Evolutionary conservation across 2,797 vertebrate genomes (phyloP).

Genomic region (Peromyscus aztecus): DNA sequence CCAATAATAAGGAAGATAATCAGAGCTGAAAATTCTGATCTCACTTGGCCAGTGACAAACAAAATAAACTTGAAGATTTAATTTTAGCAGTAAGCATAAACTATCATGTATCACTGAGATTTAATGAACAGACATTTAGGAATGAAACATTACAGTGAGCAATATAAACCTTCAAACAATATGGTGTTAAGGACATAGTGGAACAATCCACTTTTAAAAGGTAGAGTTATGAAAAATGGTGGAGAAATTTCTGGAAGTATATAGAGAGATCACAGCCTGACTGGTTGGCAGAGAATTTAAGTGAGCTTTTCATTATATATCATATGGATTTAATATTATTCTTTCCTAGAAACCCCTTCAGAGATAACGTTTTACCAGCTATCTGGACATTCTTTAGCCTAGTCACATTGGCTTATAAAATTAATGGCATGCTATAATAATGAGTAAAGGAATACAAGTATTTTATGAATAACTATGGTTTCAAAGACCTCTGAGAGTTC

Average conservation of each 20-base stretch:
- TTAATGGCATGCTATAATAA: background rate
- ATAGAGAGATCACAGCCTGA: background rate
- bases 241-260: slow-evolving; percentile 6
- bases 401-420: background rate
- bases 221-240: background rate
- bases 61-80: slow-evolving; percentile 64
- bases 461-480: slow-evolving; percentile 49
- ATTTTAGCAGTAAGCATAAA: slow-evolving; percentile 60
- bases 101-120: background rate
- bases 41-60: slow-evolving; percentile 11
- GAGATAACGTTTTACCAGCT: background rate
- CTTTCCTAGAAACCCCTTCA: background rate
- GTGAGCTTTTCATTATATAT: slow-evolving; percentile 3
- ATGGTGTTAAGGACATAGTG: background rate
- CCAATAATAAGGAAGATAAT: background rate
- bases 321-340: background rate
- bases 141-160: background rate
- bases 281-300: background rate
- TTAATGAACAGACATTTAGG: slow-evolving; percentile 39
- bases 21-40: slow-evolving; percentile 25
- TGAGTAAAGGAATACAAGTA: slow-evolving; percentile 17
- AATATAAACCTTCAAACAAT: slow-evolving; percentile 24
- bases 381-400: background rate
- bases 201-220: slow-evolving; percentile 25
- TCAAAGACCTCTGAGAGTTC: slow-evolving; percentile 58